A percentile compares a stretch with the other conserved stretches of the same genome.
phyloP scores from a whole-genome alignment of 2,113 vertebrate species.

The Casuarius casuarius region DNA sequence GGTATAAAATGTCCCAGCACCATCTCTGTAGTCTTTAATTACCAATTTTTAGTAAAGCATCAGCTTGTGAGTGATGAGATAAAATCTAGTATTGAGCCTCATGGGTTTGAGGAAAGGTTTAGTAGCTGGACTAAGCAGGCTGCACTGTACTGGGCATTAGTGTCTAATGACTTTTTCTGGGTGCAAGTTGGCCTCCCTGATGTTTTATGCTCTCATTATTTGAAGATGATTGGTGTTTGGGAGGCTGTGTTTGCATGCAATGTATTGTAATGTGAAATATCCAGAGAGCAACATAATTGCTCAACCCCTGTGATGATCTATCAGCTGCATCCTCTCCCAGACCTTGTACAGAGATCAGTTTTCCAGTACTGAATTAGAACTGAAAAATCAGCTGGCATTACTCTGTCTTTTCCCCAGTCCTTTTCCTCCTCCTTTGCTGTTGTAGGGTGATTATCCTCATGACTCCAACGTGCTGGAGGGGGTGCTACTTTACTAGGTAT shows the following conservation, averaged over 20 bases:
- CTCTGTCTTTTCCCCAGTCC: not conserved
- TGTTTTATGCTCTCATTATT: not conserved
- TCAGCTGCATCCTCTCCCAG: not conserved
- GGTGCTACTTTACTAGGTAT: not conserved
- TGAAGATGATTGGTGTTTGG: not conserved
- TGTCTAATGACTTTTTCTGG: not conserved
- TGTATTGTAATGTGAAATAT: not conserved
- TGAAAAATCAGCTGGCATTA: not conserved
- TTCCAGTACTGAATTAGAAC: not conserved
- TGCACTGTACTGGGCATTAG: not conserved
- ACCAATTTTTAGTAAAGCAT: not conserved
- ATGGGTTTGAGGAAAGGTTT: not conserved
- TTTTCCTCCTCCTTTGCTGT: not conserved
- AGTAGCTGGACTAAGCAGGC: not conserved
- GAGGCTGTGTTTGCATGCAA: not conserved
- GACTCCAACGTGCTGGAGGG: not conserved
- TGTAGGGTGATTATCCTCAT: not conserved
- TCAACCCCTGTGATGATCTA: not conserved
- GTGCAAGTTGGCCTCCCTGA: not conserved
- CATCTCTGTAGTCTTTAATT: not conserved
- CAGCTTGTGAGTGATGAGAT: not conserved
- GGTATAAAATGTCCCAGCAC: not conserved
- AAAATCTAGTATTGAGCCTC: not conserved
- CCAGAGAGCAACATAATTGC: not conserved
- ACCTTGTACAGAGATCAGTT: not conserved